Evolutionary conservation across 1,140 invertebrate genomes (phyloP), one percentile per base, ranked within the genome.

Genomic region (Calosoma granatense): DNA sequence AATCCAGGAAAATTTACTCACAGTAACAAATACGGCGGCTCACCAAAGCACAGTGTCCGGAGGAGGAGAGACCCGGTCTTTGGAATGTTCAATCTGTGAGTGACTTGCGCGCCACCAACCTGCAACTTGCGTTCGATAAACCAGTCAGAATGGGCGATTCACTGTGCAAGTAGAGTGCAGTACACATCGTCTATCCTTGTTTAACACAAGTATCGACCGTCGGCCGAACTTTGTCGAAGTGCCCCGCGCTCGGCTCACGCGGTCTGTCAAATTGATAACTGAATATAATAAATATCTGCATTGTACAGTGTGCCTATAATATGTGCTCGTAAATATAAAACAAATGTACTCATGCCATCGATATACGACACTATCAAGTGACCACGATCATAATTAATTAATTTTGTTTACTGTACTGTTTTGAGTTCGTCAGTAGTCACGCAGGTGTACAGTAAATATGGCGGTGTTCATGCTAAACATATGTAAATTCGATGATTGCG

Each of bases 401-500:
- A n/a, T 36, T 36, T 36, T 36, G 26, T 36, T 9, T 6, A n/a
- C 26, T 9, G 26, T n/a, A 14, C 14, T 30, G 26, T 30, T 47
- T 53, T 53, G 55, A 56, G 17, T 22, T 51, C 2, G 41, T 20
- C 14, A 19, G 36, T 20, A 41, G 19, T 55, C 20, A n/a, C 20
- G 15, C 26, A 20, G 2, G 11, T 19, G 17, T 41, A 19, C 6
- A 15, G 52, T 20, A 65, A 77, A 76, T 74, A 90, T 90, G 88
- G 87, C 88, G 73, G 86, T 89, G 75, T 90, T 90, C 79, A 81
- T 89, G 76, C 76, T 88, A 71, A 90, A 91, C 78, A 82, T 85
- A 74, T 90, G 87, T 79, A 90, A 88, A 82, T 91, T 87, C 75
- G 85, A 86, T 78, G 83, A 83, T 73, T 91, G 88, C 79, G 86